Conservation (phyloP, 2,888 invertebrate genomes). For the Diabrotica balteata region DNA sequence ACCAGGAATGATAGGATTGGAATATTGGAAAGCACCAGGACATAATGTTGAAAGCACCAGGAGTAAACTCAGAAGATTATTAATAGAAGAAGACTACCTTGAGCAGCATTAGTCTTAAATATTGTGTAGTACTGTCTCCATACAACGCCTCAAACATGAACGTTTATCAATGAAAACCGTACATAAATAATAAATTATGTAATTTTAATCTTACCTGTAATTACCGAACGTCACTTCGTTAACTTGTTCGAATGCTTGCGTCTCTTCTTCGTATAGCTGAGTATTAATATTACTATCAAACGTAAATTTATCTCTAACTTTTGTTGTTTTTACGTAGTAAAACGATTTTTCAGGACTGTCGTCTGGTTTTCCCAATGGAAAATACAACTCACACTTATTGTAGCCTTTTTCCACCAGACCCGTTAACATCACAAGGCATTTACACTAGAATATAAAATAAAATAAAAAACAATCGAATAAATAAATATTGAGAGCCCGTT, state of each 20-base stretch:
- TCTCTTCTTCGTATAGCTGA: conserved; percentile 52
- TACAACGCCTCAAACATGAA: too few species aligned
- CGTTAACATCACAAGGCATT: conserved; percentile 86
- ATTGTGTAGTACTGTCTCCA: too few species aligned
- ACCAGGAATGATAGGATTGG: too few species aligned
- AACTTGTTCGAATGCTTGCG: conserved; percentile 54
- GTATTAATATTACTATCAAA: conserved; percentile 49
- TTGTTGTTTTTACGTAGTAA: conserved; percentile 54
- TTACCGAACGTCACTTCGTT: conserved; percentile 53
- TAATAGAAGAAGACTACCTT: too few species aligned
- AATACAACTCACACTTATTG: conserved; percentile 89
- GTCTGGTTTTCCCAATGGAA: conserved; percentile 67
- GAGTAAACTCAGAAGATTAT: too few species aligned
- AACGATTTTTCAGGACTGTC: conserved; percentile 48
- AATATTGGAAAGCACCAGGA: too few species aligned
- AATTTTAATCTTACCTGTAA: conserved; percentile 38
- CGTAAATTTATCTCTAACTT: conserved; percentile 56
- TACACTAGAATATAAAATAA: conserved; percentile 54
- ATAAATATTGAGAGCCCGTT: too few species aligned
- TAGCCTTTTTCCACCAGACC: conserved; percentile 84
- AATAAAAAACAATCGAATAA: too few species aligned
- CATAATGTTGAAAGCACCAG: too few species aligned
- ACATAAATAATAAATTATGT: too few species aligned
- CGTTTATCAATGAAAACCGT: too few species aligned
- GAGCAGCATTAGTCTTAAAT: too few species aligned